These are phyloP conservation scores for Chymomyza costata DNA, from an alignment of 1,140 invertebrate genomes.

Conservation along the genomic window DNA sequence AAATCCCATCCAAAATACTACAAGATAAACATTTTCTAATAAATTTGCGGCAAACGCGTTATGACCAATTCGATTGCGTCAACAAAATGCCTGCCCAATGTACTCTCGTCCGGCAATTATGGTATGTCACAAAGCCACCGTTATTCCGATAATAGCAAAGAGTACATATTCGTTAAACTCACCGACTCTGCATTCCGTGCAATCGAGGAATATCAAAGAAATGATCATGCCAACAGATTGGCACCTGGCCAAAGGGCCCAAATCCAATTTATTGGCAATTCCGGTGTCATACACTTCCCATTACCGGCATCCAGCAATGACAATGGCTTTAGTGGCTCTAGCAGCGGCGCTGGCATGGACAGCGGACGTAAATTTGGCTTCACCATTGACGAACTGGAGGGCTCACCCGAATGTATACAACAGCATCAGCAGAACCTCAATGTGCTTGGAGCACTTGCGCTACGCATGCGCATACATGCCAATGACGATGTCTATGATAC, in stretches of 20 bases:
- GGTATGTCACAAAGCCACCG: slow-evolving; percentile 90
- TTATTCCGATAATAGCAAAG: slow-evolving; percentile 87
- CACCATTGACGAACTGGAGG: slow-evolving; percentile 68
- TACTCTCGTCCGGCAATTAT: slow-evolving; percentile 89
- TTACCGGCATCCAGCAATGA: slow-evolving; percentile 33
- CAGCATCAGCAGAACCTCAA: slow-evolving; percentile 83
- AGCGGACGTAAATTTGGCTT: slow-evolving; percentile 67
- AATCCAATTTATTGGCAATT: slow-evolving; percentile 64
- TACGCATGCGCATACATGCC: slow-evolving; percentile 91
- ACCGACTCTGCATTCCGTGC: slow-evolving; percentile 94
- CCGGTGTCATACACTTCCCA: slow-evolving; percentile 73
- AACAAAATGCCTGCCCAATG: slow-evolving; percentile 92
- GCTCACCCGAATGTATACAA: slow-evolving; percentile 92
- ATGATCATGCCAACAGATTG: slow-evolving; percentile 76
- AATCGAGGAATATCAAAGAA: slow-evolving; percentile 91
- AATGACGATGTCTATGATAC: slow-evolving; percentile 96
- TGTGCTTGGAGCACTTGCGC: slow-evolving; percentile 87
- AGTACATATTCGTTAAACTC: slow-evolving; percentile 94
- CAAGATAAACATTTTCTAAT: too few species aligned
- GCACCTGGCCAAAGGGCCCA: slow-evolving; percentile 79
- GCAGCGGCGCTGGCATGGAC: slow-evolving; percentile 17
- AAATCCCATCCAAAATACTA: too few species aligned
- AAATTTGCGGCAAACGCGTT: slow-evolving; percentile 60
- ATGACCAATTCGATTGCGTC: slow-evolving; percentile 76
- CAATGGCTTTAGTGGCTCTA: slow-evolving; percentile 20